Evolutionary conservation across 2,888 invertebrate species (phyloP).

Genomic region (Oscheius sp.): DNA sequence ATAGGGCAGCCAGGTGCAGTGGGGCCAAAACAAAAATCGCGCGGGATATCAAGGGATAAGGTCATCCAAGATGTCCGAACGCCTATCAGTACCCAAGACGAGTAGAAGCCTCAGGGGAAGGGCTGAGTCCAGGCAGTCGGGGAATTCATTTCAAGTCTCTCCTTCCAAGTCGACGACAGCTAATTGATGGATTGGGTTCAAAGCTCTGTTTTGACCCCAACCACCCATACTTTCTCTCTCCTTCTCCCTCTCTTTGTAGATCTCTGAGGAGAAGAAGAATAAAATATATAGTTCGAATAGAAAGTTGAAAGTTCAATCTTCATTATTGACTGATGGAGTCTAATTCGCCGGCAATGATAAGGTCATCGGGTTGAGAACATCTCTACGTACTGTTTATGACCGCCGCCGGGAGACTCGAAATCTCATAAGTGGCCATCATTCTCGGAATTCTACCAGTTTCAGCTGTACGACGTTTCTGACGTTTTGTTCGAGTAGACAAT

Average conservation of each 20-base stretch:
- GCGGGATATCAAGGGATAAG: slow-evolving; percentile 27
- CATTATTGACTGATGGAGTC: slow-evolving; percentile 21
- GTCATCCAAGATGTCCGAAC: slow-evolving; percentile 6
- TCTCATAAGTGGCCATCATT: not conserved
- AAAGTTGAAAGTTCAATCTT: not conserved
- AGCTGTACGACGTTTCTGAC: too few relatives aligned
- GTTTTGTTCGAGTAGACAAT: too few relatives aligned
- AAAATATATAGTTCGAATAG: not conserved
- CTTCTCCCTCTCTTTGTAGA: too few relatives aligned
- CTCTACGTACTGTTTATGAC: slow-evolving; percentile 18
- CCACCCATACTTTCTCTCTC: too few relatives aligned
- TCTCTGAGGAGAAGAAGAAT: too few relatives aligned
- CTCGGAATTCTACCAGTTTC: too few relatives aligned
- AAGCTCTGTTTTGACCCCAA: too few relatives aligned
- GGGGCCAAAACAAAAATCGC: slow-evolving; percentile 27
- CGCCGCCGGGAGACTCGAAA: not conserved
- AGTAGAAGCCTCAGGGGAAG: not conserved
- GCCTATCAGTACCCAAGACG: slow-evolving; percentile 22
- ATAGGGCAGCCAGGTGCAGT: slow-evolving; percentile 28
- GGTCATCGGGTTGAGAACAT: slow-evolving; percentile 8
- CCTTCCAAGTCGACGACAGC: too few relatives aligned
- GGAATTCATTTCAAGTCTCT: not conserved
- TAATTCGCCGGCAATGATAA: slow-evolving; percentile 18
- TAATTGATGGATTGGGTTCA: too few relatives aligned
- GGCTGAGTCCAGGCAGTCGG: not conserved